Evolutionary conservation across 2,797 vertebrate genomes (phyloP), one percentile per base, ranked within the genome.

Genomic region (Hephaestus fuliginosus): DNA sequence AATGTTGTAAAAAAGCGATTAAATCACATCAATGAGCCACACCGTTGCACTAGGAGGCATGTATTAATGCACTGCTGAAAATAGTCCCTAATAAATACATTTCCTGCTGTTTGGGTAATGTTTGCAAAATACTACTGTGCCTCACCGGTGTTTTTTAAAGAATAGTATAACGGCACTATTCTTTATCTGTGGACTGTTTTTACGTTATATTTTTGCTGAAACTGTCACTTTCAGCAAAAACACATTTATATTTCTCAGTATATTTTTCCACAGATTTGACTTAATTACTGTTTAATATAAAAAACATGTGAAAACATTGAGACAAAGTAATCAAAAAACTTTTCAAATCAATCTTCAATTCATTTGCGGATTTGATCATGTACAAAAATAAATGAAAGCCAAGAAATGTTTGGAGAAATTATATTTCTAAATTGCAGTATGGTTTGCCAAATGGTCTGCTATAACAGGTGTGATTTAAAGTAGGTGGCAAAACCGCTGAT

Each of bases 31-130:
- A 48, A 1, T 14, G 22, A 43, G 33, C 11, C 20, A 30, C 25
- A 39, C 25, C 18, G 25, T n/a, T 41, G 25, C 25, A 25, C 25
- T 25, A 25, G 25, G 25, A 25, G 25, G 25, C 25, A 25, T 25
- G 7, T 66, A 62, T 83, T 51, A 66, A 74, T 83, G 51, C 14
- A 14, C n/a, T 17, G 41, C 53, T 76, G 52, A 68, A 71, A 55
- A 60, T 51, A 65, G 41, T 10, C 43, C 13, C 17, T 18, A 36
- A 64, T 68, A 70, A 51, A 46, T 64, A 14, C 41, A 46, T 46
- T 49, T 72, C 33, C 18, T 46, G 30, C 13, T 58, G 30, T 55
- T 66, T 44, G 62, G 66, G 14, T 17, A 52, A 30, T 7, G 0
- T 58, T 57, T 68, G 49, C 10, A 33, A 60, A 56, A 57, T 36